Evolutionary conservation across 2,113 vertebrate genomes (phyloP), one percentile per base, ranked within the genome.

Genomic region (Tenebrosternarchus preto): DNA sequence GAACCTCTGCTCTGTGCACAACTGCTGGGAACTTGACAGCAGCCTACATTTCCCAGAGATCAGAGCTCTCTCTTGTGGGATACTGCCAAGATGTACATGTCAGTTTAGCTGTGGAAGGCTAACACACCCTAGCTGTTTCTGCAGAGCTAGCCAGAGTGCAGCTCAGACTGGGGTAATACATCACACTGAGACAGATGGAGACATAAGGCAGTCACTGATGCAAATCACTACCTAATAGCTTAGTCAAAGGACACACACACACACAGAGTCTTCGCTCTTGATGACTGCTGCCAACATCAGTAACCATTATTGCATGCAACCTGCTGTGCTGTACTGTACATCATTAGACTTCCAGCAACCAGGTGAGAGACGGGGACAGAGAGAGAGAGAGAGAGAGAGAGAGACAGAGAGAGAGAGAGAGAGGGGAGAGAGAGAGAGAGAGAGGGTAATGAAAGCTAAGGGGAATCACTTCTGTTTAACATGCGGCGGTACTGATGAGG

Each of bases 271-370:
- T 27, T 39, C 11, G 57, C 20, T 57, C 24, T 66, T 69, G 53
- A 70, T 12, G 55, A 70, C 50, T 59, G 64, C 67, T 78, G 76
- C 76, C 56, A 59, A 70, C 76, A 69, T 59, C 76, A 78, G 66
- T 55, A 59, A 78, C 53, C 53, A 46, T 78, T 59, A 69, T 33
- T 5, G 11, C 43, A 31, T n/a, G 55, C 16, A 69, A 59, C 64
- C 76, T 70, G 76, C 53, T 19, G 55, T 46, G 55, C 31, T 22
- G 29, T 15, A 43, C 66, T 69, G 53, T 70, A 69, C 76, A 69
- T 78, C 66, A 78, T 78, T 53, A 76, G 39, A 25, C 25, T 11
- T 50, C 17, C 19, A 64, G 46, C 43, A 70, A 16, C 55, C 64
- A 59, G 31, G 76, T 46, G 31, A 36, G 50, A 77, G 66, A 68